A percentile compares a stretch with the other conserved stretches of the same genome.
Conservation (phyloP, 2,113 vertebrate species). For the Centropus unirufus region DNA sequence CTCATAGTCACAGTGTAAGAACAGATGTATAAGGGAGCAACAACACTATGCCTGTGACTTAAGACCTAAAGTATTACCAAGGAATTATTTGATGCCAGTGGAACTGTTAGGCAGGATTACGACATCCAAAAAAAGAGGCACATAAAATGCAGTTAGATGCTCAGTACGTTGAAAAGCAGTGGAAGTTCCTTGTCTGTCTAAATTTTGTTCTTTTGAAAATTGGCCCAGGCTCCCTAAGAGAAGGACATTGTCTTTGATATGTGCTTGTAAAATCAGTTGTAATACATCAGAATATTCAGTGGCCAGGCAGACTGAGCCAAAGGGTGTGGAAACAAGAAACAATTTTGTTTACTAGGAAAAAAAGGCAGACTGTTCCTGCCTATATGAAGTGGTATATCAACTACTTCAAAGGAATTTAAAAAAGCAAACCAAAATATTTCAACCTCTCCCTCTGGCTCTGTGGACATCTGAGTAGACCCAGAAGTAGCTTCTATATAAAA, state of each 20-base stretch:
- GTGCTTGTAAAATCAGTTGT: not conserved
- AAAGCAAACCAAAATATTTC: not conserved
- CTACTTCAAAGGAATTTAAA: not conserved
- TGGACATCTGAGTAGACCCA: not conserved
- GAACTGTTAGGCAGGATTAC: not conserved
- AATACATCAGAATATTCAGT: not conserved
- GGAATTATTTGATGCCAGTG: not conserved
- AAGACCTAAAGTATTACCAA: not conserved
- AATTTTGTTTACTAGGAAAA: not conserved
- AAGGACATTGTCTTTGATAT: not conserved
- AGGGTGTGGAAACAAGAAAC: not conserved
- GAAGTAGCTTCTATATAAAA: not conserved
- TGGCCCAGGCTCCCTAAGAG: not conserved
- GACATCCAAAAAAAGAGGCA: not conserved
- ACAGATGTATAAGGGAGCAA: not conserved
- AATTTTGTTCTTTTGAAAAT: not conserved
- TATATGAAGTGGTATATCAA: rapidly evolving
- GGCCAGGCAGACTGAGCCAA: not conserved
- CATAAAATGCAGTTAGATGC: not conserved
- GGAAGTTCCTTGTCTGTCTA: not conserved
- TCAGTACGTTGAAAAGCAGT: not conserved
- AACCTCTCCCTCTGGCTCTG: not conserved
- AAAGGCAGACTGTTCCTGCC: not conserved
- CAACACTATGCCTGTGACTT: not conserved
- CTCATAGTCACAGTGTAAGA: not conserved